phyloP scores from a whole-genome alignment of 2,797 vertebrate genomes.

The Myripristis jacobus region DNA sequence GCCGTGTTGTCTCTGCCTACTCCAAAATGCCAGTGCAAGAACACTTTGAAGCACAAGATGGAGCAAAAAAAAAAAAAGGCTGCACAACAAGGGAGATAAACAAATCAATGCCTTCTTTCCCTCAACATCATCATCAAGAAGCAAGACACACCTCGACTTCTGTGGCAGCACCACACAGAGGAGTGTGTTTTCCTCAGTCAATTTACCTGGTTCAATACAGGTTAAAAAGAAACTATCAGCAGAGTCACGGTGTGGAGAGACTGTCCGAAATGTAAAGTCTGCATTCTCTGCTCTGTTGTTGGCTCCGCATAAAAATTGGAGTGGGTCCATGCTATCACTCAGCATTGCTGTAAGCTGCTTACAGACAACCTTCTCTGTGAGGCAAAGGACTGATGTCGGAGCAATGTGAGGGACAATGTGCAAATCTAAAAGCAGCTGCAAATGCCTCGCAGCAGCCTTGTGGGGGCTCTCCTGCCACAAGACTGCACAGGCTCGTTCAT shows the following conservation, averaged over 20 bases:
- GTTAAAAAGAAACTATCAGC: constrained; percentile 6
- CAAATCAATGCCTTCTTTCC: background rate
- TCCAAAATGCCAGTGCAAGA: background rate
- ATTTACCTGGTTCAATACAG: constrained; percentile 32
- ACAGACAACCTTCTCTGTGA: constrained; percentile 59
- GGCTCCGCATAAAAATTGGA: constrained; percentile 54
- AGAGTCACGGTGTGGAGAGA: background rate
- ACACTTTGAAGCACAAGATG: background rate
- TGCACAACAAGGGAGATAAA: background rate
- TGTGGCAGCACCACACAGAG: background rate
- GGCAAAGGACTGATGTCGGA: constrained; percentile 43
- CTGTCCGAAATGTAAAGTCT: constrained; percentile 17
- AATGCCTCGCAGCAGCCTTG: background rate
- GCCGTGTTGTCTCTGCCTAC: background rate
- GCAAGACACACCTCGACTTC: too few species aligned
- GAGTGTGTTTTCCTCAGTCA: constrained; percentile 7
- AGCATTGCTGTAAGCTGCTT: constrained; percentile 46
- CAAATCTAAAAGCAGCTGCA: constrained; percentile 21
- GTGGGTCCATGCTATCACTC: constrained; percentile 60
- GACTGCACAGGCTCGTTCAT: background rate
- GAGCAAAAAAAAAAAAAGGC: background rate
- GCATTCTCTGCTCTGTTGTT: constrained; percentile 19
- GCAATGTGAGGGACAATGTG: constrained; percentile 1
- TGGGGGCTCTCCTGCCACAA: background rate
- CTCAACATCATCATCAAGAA: too few species aligned